Evolutionary conservation across 2,888 invertebrate species (phyloP).

Genomic region (Acleris laterana): DNA sequence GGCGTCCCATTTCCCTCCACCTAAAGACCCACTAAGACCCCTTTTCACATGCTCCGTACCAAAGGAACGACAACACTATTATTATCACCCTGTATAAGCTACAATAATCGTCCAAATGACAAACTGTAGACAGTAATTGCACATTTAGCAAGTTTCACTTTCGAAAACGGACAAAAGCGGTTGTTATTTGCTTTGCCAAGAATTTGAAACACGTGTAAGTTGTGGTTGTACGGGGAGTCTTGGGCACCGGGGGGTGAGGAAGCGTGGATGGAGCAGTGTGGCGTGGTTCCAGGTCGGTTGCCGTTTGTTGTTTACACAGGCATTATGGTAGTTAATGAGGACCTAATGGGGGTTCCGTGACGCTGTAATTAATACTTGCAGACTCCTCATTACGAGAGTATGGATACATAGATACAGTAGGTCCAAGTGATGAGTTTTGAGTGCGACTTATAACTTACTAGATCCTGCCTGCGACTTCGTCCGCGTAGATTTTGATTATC

Average conservation of each 20-base stretch:
- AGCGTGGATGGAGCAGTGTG: conserved; percentile 63
- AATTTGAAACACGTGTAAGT: neutral
- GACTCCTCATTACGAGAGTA: conserved; percentile 31
- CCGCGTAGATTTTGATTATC: no score
- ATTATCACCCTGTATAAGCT: conserved; percentile 33
- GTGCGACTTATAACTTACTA: no score
- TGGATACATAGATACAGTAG: conserved; percentile 5
- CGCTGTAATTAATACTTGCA: conserved; percentile 67
- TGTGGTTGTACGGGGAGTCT: conserved; percentile 38
- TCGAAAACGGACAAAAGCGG: conserved; percentile 51
- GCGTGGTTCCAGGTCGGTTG: conserved; percentile 63
- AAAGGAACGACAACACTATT: conserved; percentile 28
- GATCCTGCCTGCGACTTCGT: no score
- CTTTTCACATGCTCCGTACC: conserved; percentile 28
- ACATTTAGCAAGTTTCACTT: conserved; percentile 58
- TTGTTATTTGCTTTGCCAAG: conserved; percentile 19
- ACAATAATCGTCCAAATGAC: conserved; percentile 36
- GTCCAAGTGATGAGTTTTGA: no score
- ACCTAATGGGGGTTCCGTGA: conserved; percentile 65
- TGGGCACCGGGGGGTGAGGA: conserved; percentile 51
- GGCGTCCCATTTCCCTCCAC: conserved; percentile 19
- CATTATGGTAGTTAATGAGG: conserved; percentile 69
- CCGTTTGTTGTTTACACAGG: conserved; percentile 69
- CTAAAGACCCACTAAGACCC: conserved; percentile 28
- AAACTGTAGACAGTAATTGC: conserved; percentile 53